Evolutionary conservation across 2,888 invertebrate genomes (phyloP), one percentile per base, ranked within the genome.

Genomic region (Drosophila atroscutellata): DNA sequence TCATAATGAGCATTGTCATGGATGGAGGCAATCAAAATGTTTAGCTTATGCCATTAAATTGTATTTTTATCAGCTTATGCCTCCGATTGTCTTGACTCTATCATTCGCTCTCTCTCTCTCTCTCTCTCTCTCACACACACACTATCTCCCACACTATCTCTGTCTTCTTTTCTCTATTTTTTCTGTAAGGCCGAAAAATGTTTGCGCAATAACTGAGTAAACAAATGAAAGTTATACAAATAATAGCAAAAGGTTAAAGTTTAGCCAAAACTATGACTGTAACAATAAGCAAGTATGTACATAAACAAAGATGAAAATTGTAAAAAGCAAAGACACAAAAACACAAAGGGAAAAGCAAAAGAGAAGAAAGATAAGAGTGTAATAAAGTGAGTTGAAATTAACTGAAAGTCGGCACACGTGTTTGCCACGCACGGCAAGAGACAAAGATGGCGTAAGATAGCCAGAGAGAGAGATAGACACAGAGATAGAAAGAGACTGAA

Each of bases 31-130:
- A 84, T 79, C 85, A 81, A 79, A 79, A 81, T 81, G 78, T 77
- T 84, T 63, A 61, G 81, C 79, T 84, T 81, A 72, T 77, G 64
- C 63, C 85, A 79, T 79, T 67, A 84, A 81, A 79, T 79, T 77
- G 81, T 79, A 84, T 81, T 84, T 79, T 84, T 81, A 77, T 71
- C 61, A 72, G 20, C 15, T 62, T 56, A 34, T 52, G 42, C 51
- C 57, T 37, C 39, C 47, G 52, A 50, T 69, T 61, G 66, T 61
- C 32, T 65, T n/a, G 18, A n/a, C 37, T 34, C n/a, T 49, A 11
- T 6, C 6, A 28, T 20, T 30, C 26, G 36, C 15, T 7, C 7
- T 42, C 7, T 28, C 15, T 54, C 42, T 34, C 15, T 32, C 18
- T 26, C 26, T 34, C 13, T 3, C 1, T 49, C 30, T 30, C 30